Base-by-base conservation (phyloP, 1,140 invertebrate genomes). In the Ceratina calcarata region DNA sequence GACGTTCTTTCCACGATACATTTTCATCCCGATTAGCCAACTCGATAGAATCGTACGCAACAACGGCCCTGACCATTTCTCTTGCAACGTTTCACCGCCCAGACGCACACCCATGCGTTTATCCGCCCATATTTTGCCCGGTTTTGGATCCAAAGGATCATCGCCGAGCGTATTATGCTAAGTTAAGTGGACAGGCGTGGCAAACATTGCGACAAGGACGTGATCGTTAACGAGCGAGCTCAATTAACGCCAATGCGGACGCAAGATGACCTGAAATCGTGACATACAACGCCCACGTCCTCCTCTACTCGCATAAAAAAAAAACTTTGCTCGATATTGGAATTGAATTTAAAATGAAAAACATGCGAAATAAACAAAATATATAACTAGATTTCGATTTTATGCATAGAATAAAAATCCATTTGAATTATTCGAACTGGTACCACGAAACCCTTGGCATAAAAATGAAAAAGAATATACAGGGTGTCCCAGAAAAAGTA, bases 171-270 rank as follows among this genome's bases (percentile, higher is more conserved):
- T 37, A 37, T 37, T 37, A 37, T 37, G 32, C 32, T 37, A 37
- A 37, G 32, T 37, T 37, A 37, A 37, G 22, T 18, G 32, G 53
- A 32, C 27, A 53, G 72, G 24, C 55, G 64, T 15, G 70, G 71
- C 20, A 13, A 45, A 64, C 80, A 73, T 58, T 81, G 67, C 73
- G 84, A 81, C 70, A 69, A 81, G 72, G 57, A 70, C 60, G 12
- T 61, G 32, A 0, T 53, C 49, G 58, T 79, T 84, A 85, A 85
- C 70, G 74, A 85, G 57, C 32, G 61, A 37, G 22, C 58, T 72
- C 79, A 78, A 85, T 85, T 85, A 82, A 84, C 74, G 51, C 24
- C 70, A 65, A 74, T 75, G 62, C 71, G 68, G 79, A 53, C 60
- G 61, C 81, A 70, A 70, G 62, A 67, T 65, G 81, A 83, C 57